Conservation (phyloP, 2,888 invertebrate genomes). For the Aleiodes testaceus region DNA sequence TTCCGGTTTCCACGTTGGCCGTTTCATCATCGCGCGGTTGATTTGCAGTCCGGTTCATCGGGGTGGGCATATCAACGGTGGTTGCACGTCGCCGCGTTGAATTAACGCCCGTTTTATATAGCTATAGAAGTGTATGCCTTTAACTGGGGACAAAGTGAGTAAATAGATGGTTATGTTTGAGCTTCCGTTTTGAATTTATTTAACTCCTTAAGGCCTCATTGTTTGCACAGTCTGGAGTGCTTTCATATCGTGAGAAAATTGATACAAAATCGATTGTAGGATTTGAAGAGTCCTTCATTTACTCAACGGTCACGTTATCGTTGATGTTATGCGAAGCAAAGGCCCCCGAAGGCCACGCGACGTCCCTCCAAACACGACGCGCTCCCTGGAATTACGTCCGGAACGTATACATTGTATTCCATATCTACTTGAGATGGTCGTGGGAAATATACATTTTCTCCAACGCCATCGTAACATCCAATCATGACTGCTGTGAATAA, state of each 20-base stretch:
- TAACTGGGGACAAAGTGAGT: slow-evolving; percentile 24
- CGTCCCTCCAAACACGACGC: slow-evolving; percentile 32
- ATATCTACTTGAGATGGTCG: slow-evolving; percentile 25
- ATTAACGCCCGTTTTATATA: slow-evolving; percentile 51
- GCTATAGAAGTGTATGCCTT: slow-evolving; percentile 13
- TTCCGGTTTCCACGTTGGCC: slow-evolving; percentile 54
- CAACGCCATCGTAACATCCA: slow-evolving; percentile 17
- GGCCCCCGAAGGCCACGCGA: slow-evolving; percentile 38
- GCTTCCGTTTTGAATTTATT: slow-evolving; percentile 28
- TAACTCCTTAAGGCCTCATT: background rate
- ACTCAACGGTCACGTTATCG: slow-evolving; percentile 65
- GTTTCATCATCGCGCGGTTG: slow-evolving; percentile 54
- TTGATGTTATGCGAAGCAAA: slow-evolving; percentile 29
- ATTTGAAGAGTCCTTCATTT: slow-evolving; percentile 56
- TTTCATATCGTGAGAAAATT: slow-evolving; percentile 66
- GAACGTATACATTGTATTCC: slow-evolving; percentile 32
- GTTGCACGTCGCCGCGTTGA: slow-evolving; percentile 54
- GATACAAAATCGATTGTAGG: slow-evolving; percentile 46
- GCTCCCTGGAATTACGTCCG: slow-evolving; percentile 41
- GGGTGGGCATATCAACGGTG: slow-evolving; percentile 55
- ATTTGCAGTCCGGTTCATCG: slow-evolving; percentile 56
- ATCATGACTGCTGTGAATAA: slow-evolving; percentile 19
- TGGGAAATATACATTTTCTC: slow-evolving; percentile 32
- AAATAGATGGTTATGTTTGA: slow-evolving; percentile 27
- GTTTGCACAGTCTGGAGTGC: background rate